These are phyloP conservation scores for Mellivora capensis DNA, from an alignment of 2,113 vertebrate genomes.

Conservation along the genomic window DNA sequence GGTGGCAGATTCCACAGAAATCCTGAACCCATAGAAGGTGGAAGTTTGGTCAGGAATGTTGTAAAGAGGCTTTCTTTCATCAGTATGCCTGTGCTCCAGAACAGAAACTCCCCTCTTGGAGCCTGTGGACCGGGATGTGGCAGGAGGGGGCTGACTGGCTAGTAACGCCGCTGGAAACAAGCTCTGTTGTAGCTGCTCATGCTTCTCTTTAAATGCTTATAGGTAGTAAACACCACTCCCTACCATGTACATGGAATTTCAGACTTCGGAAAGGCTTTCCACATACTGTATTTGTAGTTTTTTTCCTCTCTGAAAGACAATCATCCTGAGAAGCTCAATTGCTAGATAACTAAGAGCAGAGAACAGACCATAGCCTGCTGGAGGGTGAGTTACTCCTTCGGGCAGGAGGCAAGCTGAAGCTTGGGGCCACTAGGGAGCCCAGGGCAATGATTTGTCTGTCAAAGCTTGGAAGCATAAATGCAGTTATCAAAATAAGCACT, in stretches of 20 bases:
- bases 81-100: background rate
- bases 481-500: constrained; percentile 35
- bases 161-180: background rate
- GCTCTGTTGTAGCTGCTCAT: rapidly evolving
- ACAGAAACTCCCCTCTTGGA: background rate
- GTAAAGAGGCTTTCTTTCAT: background rate
- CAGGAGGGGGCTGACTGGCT: background rate
- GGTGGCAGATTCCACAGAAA: background rate
- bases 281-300: rapidly evolving
- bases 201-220: background rate
- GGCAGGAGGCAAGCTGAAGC: background rate
- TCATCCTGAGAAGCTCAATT: background rate
- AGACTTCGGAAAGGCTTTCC: background rate
- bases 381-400: background rate
- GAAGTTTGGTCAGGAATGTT: background rate
- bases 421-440: background rate
- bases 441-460: background rate
- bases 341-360: background rate
- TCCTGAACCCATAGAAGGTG: background rate
- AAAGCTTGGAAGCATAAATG: background rate
- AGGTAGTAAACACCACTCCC: too few relatives aligned
- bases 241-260: rapidly evolving
- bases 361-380: background rate
- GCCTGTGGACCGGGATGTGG: rapidly evolving
- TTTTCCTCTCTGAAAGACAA: background rate